These are phyloP conservation scores for Dryadula phaetusa DNA, from an alignment of 2,888 invertebrate species.

Conservation along the genomic window DNA sequence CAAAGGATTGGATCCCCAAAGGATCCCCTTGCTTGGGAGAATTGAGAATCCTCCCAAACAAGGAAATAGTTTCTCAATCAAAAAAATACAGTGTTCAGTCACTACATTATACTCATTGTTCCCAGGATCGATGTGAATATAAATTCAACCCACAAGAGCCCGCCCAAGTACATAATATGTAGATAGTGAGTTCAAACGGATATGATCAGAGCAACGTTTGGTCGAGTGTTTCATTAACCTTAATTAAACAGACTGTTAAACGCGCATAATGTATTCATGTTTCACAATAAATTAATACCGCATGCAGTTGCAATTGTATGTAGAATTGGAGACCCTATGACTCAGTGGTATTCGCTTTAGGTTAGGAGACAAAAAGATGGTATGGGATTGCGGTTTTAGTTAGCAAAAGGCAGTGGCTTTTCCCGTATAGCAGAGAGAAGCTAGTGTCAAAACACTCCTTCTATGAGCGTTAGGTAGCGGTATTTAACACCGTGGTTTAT, in stretches of 20 bases:
- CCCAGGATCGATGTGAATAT: not conserved
- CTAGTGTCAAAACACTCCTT: not conserved
- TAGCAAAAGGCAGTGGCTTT: too few species aligned
- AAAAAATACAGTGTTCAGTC: not conserved
- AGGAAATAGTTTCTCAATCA: too few species aligned
- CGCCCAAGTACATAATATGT: not conserved
- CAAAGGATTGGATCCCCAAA: too few species aligned
- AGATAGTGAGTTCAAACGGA: constrained; percentile 24
- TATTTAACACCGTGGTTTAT: too few species aligned
- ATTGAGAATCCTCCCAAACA: too few species aligned
- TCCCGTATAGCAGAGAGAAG: too few species aligned
- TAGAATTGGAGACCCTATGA: not conserved
- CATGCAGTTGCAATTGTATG: constrained; percentile 13
- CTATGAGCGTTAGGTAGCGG: too few species aligned
- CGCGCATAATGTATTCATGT: constrained; percentile 34
- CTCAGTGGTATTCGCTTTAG: not conserved
- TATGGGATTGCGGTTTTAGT: too few species aligned
- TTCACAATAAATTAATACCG: constrained; percentile 12
- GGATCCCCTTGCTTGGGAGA: too few species aligned
- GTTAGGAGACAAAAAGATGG: too few species aligned
- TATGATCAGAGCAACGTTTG: constrained; percentile 34
- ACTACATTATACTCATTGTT: not conserved
- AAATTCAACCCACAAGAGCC: not conserved
- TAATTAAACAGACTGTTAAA: constrained; percentile 39
- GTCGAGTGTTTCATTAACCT: constrained; percentile 41